phyloP scores from a whole-genome alignment of 92 coral and sea anemone species.

The Pocillopora grandis region DNA sequence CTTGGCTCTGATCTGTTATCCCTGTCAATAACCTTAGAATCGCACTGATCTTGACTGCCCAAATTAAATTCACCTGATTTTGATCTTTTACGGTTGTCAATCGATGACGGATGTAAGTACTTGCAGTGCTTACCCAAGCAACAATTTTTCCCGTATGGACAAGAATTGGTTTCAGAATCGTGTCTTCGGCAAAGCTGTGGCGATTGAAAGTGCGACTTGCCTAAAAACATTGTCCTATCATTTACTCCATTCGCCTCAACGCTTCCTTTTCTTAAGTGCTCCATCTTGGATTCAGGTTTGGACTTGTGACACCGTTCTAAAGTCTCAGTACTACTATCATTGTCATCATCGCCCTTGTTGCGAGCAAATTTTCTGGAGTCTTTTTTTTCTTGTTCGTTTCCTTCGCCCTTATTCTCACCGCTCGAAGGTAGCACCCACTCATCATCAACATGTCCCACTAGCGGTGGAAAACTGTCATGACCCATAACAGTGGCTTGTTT shows the following conservation, averaged over 20 bases:
- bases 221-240: neutral
- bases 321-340: neutral
- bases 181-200: neutral
- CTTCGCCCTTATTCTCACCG: conserved; percentile 5
- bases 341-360: neutral
- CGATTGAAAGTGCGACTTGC: neutral
- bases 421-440: conserved; percentile 9
- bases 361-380: neutral
- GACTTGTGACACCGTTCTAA: neutral
- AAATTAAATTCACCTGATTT: neutral
- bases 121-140: conserved; percentile 79
- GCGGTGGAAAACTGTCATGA: conserved; percentile 16
- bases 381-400: neutral
- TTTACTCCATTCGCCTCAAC: neutral
- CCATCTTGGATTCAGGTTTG: neutral
- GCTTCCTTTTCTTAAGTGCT: neutral
- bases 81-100: conserved; percentile 6
- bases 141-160: conserved; percentile 80
- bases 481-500: neutral
- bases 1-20: neutral
- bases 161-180: neutral
- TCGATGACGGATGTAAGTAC: conserved; percentile 49
- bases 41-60: neutral
- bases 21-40: neutral
- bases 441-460: neutral